Evolutionary conservation across 2,888 invertebrate species (phyloP), one percentile per base, ranked within the genome.

Genomic region (Cerastis rubricosa): DNA sequence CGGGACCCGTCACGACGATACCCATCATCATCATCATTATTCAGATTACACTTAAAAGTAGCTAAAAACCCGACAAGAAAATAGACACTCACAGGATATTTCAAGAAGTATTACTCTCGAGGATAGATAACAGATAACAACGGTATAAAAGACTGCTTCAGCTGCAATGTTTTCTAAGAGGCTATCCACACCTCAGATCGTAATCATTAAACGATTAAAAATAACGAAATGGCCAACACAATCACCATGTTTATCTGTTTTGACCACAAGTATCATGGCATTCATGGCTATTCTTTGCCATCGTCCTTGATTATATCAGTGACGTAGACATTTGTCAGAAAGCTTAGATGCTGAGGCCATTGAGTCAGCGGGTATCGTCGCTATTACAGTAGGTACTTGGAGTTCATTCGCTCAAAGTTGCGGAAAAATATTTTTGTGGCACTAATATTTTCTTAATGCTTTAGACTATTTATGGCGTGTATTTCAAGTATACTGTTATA

Each of bases 211-310:
- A 82, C 88, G 87, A 88, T 87, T 89, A 85, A 88, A 87, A 85
- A 84, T 85, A 89, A 87, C 86, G 86, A 75, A 87, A 91, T 92
- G 84, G 74, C 84, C 80, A 71, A 74, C 71, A 88, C 83, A 85
- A 84, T 89, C 85, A 77, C 85, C 74, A 88, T 93, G 90, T 94
- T 94, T 93, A 90, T 89, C 87, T 91, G 90, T 92, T 93, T 91
- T 92, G 93, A 94, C 95, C 95, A 90, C 94, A 92, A 86, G 86
- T 90, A 86, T 87, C 85, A 87, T 89, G 87, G 70, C 64, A 59
- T 68, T 86, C 84, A 86, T 89, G 87, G 72, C 64, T 69, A 87
- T 91, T 89, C 89, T 89, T 79, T 78, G 76, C 75, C 66, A 80
- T 85, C 81, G 76, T 85, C 80, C 68, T 85, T 84, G 92, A 94